Conservation (phyloP, 2,113 vertebrate genomes). For the Otocyon megalotis region DNA sequence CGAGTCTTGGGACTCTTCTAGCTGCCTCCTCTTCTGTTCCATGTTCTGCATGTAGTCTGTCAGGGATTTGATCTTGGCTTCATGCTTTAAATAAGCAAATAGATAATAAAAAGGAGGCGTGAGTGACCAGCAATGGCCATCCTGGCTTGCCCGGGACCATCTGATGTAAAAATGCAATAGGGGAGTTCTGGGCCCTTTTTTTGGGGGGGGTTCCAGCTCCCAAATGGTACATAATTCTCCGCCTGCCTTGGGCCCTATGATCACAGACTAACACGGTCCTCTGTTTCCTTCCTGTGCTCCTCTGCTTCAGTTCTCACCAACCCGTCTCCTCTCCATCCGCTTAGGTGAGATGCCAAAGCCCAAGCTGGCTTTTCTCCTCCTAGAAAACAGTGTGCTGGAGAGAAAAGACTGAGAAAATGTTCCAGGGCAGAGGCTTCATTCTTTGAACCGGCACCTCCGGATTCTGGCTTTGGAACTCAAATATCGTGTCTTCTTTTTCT, state of each 20-base stretch:
- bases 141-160: neutral
- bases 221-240: neutral
- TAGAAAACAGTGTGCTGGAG: neutral
- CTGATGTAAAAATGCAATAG: neutral
- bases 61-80: constrained; percentile 96
- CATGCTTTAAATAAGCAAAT: constrained; percentile 87
- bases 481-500: neutral
- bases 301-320: neutral
- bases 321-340: neutral
- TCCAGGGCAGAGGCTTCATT: neutral
- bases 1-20: constrained; percentile 94
- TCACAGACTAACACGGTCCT: neutral
- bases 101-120: constrained; percentile 37
- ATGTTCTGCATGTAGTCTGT: constrained; percentile 97
- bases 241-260: neutral
- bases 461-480: neutral
- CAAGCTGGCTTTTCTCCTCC: neutral
- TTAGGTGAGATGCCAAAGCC: neutral
- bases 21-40: constrained; percentile 95
- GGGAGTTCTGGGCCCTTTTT: neutral
- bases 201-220: neutral
- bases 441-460: neutral
- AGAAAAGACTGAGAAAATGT: neutral
- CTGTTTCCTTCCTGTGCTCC: neutral
- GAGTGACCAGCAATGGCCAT: neutral